These are phyloP conservation scores for Muntiacus reevesi DNA, from an alignment of 2,113 vertebrate species.

Conservation along the genomic window DNA sequence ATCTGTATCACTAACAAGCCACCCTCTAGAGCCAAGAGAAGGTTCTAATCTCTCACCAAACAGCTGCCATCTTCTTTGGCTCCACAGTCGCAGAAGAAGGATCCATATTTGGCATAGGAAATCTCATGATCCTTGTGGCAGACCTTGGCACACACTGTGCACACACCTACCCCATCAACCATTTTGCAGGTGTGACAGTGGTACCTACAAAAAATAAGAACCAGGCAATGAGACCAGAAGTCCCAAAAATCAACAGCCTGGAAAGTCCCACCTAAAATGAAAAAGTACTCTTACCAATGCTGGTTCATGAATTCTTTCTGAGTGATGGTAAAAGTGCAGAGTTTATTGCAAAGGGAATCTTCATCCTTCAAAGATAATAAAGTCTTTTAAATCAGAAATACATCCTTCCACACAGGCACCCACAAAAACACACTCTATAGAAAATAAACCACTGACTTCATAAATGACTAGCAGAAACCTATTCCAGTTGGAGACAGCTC, in stretches of 20 bases:
- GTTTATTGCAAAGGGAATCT: constrained; percentile 99
- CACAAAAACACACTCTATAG: background rate
- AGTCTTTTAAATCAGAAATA: background rate
- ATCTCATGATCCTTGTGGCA: constrained; percentile 99
- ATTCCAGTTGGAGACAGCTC: background rate
- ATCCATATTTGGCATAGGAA: constrained; percentile 99
- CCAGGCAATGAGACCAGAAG: background rate
- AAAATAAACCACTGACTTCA: background rate
- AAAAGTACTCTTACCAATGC: constrained; percentile 90
- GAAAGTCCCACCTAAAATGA: constrained; percentile 29
- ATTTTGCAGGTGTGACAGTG: constrained; percentile 99
- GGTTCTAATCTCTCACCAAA: constrained; percentile 87
- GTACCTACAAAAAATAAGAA: constrained; percentile 86
- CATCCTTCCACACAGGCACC: background rate
- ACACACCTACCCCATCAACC: constrained; percentile 99
- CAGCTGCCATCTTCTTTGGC: constrained; percentile 99
- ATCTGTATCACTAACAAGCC: background rate
- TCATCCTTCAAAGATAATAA: constrained; percentile 88
- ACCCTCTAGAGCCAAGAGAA: background rate
- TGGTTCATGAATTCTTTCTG: constrained; percentile 99
- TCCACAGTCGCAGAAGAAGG: constrained; percentile 99
- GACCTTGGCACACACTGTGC: constrained; percentile 99
- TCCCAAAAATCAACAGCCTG: background rate
- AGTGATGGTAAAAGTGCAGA: constrained; percentile 98
- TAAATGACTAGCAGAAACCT: background rate